phyloP scores from a whole-genome alignment of 2,888 invertebrate species.

The Cordilura impudica region DNA sequence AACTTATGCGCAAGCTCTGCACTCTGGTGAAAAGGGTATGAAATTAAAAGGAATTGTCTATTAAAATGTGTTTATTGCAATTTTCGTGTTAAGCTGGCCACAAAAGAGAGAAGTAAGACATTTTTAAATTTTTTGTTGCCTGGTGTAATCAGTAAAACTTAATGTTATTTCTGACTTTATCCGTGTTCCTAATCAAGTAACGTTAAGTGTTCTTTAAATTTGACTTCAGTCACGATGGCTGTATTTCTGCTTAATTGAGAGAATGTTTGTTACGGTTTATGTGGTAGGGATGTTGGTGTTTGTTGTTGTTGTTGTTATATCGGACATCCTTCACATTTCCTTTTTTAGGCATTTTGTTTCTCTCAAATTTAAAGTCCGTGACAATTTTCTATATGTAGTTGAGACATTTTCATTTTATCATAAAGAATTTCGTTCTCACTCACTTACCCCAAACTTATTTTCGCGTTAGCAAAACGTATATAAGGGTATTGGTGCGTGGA shows the following conservation, averaged over 20 bases:
- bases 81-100: too few species aligned
- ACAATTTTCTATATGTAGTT: slow-evolving; percentile 13
- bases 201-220: neutral
- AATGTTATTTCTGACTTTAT: too few species aligned
- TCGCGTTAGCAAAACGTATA: neutral
- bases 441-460: neutral
- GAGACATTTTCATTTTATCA: neutral
- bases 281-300: neutral
- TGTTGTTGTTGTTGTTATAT: neutral
- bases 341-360: neutral
- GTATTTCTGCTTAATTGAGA: neutral
- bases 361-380: neutral
- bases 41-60: too few species aligned
- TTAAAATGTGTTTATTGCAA: too few species aligned
- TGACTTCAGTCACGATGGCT: slow-evolving; percentile 13
- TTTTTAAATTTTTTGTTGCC: too few species aligned
- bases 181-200: neutral
- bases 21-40: too few species aligned
- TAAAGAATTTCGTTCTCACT: slow-evolving; percentile 1
- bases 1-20: too few species aligned
- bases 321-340: slow-evolving; percentile 38
- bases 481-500: neutral
- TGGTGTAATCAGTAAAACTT: too few species aligned
- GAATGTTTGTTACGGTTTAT: neutral
- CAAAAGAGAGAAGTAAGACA: too few species aligned